A percentile compares a stretch with the other conserved stretches of the same genome.
Evolutionary conservation across 2,888 invertebrate genomes (phyloP).

Genomic region (Drosophila suboccidentalis): DNA sequence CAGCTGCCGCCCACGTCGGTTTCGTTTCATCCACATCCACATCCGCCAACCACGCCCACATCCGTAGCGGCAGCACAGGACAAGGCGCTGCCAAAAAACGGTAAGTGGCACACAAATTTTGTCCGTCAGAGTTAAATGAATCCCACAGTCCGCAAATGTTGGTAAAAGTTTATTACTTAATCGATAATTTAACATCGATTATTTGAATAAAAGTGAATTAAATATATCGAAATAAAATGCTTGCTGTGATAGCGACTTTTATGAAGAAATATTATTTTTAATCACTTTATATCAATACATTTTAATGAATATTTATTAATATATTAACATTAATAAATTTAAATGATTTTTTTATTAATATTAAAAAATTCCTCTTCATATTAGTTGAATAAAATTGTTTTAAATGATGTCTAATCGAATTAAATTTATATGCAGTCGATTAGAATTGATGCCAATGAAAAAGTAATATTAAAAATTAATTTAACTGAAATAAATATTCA

Average conservation of each 20-base stretch:
- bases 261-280: too few relatives aligned
- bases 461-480: not conserved
- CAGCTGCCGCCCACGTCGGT: conserved; percentile 64
- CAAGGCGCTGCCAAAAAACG: conserved; percentile 86
- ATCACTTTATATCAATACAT: too few relatives aligned
- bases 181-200: not conserved
- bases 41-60: conserved; percentile 75
- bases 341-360: not conserved
- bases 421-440: not conserved
- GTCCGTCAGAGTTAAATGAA: conserved; percentile 4
- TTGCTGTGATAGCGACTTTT: not conserved
- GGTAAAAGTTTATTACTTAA: not conserved
- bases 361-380: not conserved
- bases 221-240: not conserved
- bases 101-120: conserved; percentile 65
- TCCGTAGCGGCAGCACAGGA: conserved; percentile 81
- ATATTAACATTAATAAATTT: not conserved
- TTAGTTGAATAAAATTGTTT: not conserved
- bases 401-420: not conserved
- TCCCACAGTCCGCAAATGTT: not conserved
- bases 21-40: conserved; percentile 73
- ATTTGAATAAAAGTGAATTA: not conserved
- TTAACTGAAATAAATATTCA: not conserved
- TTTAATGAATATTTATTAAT: too few relatives aligned
- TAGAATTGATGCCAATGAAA: not conserved